Conservation (phyloP, 2,113 vertebrate genomes). For the Sturnus vulgaris region DNA sequence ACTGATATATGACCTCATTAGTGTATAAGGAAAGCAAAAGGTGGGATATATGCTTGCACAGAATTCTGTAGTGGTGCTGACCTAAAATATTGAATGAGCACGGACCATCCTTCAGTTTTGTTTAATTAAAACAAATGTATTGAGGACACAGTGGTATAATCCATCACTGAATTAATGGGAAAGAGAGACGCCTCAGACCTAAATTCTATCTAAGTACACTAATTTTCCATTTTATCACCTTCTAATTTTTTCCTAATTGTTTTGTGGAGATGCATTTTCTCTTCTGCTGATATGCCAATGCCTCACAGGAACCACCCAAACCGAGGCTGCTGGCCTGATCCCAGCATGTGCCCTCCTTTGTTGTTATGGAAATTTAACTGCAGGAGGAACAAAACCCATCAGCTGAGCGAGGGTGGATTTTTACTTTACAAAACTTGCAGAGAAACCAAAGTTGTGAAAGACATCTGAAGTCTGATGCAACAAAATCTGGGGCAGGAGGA, state of each 20-base stretch:
- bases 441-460: background rate
- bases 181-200: background rate
- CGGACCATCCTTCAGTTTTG: background rate
- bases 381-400: background rate
- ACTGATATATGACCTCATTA: background rate
- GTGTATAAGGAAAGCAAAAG: background rate
- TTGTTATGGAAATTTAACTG: background rate
- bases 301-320: background rate
- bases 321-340: background rate
- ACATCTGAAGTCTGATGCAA: background rate
- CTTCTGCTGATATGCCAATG: background rate
- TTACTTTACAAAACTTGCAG: background rate
- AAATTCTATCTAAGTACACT: slow-evolving; percentile 30
- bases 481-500: background rate
- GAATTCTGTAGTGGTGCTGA: background rate
- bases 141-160: background rate
- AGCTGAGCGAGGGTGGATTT: background rate
- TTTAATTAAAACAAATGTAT: slow-evolving; percentile 46
- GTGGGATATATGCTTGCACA: background rate
- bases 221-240: slow-evolving; percentile 49
- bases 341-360: background rate
- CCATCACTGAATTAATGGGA: slow-evolving; percentile 31
- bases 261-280: background rate
- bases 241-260: slow-evolving; percentile 50
- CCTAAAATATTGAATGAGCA: background rate